Percentiles rank a stretch among this genome's conserved stretches.
phyloP scores from a whole-genome alignment of 2,888 invertebrate genomes.

The Epistrophella euchroma region DNA sequence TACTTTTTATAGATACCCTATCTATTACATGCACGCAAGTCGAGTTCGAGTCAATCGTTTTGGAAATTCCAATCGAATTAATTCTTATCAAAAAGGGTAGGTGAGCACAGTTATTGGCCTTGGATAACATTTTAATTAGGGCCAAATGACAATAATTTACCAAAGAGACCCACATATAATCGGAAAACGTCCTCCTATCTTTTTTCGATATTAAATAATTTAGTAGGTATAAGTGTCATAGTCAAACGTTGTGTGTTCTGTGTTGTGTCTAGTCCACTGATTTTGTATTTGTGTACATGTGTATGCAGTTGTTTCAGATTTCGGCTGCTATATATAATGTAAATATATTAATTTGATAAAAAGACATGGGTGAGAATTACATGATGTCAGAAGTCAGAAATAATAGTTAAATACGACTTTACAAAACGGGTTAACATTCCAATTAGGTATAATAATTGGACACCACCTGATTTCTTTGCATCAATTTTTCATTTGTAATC shows the following conservation, averaged over 20 bases:
- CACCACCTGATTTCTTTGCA: neutral
- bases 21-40: constrained; percentile 9
- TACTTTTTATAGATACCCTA: neutral
- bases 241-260: too few species aligned
- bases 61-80: constrained; percentile 8
- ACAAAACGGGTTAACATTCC: too few species aligned
- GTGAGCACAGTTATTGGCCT: constrained; percentile 1
- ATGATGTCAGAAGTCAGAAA: neutral
- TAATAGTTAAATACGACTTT: neutral
- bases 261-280: too few species aligned
- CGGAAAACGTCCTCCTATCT: neutral
- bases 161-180: neutral
- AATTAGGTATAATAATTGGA: neutral
- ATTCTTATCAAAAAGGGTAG: constrained; percentile 1
- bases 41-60: constrained; percentile 5
- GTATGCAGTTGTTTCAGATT: neutral
- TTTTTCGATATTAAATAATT: constrained; percentile 6
- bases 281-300: neutral
- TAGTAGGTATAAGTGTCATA: constrained; percentile 9
- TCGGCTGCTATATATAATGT: neutral
- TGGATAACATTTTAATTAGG: constrained; percentile 5
- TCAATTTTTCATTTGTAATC: neutral
- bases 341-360: neutral
- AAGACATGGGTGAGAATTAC: neutral
- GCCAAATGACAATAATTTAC: neutral